A percentile compares a stretch with the other conserved stretches of the same genome.
phyloP scores from a whole-genome alignment of 2,888 invertebrate genomes.

The Crepidodera aurea region DNA sequence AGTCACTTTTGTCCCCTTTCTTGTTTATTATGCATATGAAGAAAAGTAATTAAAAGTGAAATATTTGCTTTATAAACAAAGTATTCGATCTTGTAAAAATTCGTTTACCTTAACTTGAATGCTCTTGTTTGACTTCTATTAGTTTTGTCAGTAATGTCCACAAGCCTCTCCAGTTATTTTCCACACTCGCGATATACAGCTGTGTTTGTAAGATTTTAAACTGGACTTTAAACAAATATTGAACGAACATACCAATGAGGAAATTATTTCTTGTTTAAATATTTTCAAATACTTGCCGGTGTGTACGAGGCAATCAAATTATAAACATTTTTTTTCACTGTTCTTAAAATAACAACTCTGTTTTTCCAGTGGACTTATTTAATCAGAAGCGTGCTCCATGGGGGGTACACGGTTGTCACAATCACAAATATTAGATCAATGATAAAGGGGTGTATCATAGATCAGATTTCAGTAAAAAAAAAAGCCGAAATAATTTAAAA shows the following conservation, averaged over 20 bases:
- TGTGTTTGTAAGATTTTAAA: conserved; percentile 49
- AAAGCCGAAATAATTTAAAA: no score
- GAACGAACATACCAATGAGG: conserved; percentile 37
- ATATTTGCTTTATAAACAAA: no score
- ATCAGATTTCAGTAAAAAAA: no score
- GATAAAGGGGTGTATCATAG: no score
- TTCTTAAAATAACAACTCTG: conserved; percentile 13
- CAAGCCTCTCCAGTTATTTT: conserved; percentile 24
- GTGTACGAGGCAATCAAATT: conserved; percentile 28
- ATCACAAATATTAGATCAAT: no score
- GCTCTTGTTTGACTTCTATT: conserved; percentile 22
- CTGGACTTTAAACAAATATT: conserved; percentile 55
- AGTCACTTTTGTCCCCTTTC: no score
- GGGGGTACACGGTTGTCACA: no score
- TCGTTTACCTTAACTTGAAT: background rate
- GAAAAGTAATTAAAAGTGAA: no score
- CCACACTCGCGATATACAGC: conserved; percentile 44
- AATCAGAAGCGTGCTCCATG: no score
- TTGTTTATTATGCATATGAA: no score
- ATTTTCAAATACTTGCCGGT: conserved; percentile 34
- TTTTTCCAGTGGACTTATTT: no score
- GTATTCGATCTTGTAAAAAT: background rate
- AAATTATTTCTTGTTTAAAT: conserved; percentile 35
- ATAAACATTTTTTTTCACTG: conserved; percentile 14
- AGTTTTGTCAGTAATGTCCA: conserved; percentile 19